Base-by-base conservation (phyloP, 2,797 vertebrate species). In the Phyllotis vaccarum region DNA sequence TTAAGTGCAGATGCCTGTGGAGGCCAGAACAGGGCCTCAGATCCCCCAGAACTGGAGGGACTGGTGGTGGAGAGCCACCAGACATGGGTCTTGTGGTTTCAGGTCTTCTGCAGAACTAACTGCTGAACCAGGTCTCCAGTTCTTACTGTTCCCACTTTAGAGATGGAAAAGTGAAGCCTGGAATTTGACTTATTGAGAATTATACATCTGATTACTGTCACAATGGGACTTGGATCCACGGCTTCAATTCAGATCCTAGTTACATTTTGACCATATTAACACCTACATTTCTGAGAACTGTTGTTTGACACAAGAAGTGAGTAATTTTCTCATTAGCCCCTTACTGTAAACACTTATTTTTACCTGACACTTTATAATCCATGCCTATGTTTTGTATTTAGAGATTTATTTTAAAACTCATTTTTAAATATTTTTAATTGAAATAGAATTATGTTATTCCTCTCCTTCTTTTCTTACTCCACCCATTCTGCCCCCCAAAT, bases 111-210 rank as follows among this genome's bases (percentile, higher is more conserved):
- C 14, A 72, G 24, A 54, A 72, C 16, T 40, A 86, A 72, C 17
- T 40, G 49, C 22, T 0, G n/a, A 86, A 49, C 64, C 46, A 6
- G 3, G 49, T 54, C 46, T 6, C 66, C 27, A 16, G 24, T 17
- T 66, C 66, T 56, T 56, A 37, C n/a, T 56, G 21, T 74, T 92
- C 60, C 52, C 12, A 66, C 92, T 76, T 93, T 91, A 95, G 90
- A 62, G 46, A 85, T 64, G 52, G 19, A 88, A 81, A 93, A 76
- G 43, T 68, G 34, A 76, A 43, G 81, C 52, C 85, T 49, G 40
- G 31, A 54, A 74, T 62, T 87, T 66, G 37, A 76, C 60, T 92
- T 60, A 43, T 9, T 89, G 40, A 80, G 52, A 21, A 8, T 54
- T 62, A 85, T 17, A 56, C 5, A 52, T 85, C 9, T 34, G 78